Evolutionary conservation across 1,140 invertebrate genomes (phyloP), one percentile per base, ranked within the genome.

Genomic region (Hesperophylax magnus): DNA sequence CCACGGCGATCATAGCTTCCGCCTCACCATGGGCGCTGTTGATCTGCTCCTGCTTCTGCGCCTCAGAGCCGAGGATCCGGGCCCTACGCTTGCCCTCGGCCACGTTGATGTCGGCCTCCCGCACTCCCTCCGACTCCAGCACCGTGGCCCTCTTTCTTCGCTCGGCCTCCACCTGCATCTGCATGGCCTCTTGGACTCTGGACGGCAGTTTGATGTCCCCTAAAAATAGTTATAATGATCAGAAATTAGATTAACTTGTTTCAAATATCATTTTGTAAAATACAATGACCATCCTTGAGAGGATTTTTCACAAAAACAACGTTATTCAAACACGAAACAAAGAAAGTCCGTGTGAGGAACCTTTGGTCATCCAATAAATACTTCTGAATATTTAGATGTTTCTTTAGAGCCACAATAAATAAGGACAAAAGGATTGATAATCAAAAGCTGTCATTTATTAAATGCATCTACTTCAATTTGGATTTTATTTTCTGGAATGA

Each of bases 91-190:
- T 96, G 85, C 98, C 98, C 88, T 99, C 97, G 0, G 98, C 98
- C 47, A 99, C 95, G 90, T 99, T 99, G 60, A 99, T 98, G 79
- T 99, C 97, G 5, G 98, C 97, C 86, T 98, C 97, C 77, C 98
- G 91, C 2, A 95, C 91, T 87, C 98, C 98, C 91, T 99, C 98
- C 0, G 98, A 99, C 90, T 99, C 98, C 78, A 99, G 91, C 87
- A 99, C 97, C 17, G 96, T 94, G 0, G 99, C 99, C 86, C 99
- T 91, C 89, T 99, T 99, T 86, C 96, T 95, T 71, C 99, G 90
- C 88, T 99, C 98, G 0, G 98, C 98, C 91, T 99, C 98, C 0
- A 99, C 98, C 91, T 99, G 98, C 97, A 99, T 99, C 90, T 99
- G 98, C 98, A 99, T 99, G 6, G 98, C 98, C 91, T 99, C 98